Conservation (phyloP, 2,888 invertebrate species). For the Hypomecis atomaria region DNA sequence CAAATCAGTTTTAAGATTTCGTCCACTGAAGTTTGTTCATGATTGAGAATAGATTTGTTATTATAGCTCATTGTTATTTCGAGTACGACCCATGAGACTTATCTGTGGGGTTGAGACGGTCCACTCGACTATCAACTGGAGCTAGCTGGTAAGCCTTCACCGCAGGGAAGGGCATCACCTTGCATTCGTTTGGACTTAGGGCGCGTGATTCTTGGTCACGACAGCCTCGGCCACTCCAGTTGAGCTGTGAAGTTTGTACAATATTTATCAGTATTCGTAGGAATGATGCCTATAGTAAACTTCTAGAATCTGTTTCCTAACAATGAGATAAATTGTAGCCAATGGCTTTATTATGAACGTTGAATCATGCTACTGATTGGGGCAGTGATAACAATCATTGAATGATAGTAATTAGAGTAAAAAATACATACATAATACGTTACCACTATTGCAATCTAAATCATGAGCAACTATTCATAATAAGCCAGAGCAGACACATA, state of each 20-base stretch:
- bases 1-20: conserved; percentile 39
- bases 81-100: conserved; percentile 55
- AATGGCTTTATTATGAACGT: too few species aligned
- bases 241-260: conserved; percentile 73
- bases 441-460: too few species aligned
- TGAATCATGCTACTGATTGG: too few species aligned
- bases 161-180: conserved; percentile 59
- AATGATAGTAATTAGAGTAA: too few species aligned
- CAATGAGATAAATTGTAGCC: background rate
- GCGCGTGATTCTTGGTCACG: conserved; percentile 57
- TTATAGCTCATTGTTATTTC: conserved; percentile 38
- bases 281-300: conserved; percentile 3
- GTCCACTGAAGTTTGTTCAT: conserved; percentile 28
- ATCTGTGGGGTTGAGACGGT: conserved; percentile 61
- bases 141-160: conserved; percentile 59
- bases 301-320: background rate
- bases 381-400: too few species aligned
- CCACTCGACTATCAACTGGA: conserved; percentile 62
- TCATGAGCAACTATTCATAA: too few species aligned
- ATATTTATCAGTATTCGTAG: conserved; percentile 52
- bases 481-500: too few species aligned
- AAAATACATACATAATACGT: too few species aligned
- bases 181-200: conserved; percentile 51
- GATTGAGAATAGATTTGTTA: conserved; percentile 12
- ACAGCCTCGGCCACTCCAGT: conserved; percentile 62